phyloP scores from a whole-genome alignment of 2,888 invertebrate species.

The Melieria crassipennis region DNA sequence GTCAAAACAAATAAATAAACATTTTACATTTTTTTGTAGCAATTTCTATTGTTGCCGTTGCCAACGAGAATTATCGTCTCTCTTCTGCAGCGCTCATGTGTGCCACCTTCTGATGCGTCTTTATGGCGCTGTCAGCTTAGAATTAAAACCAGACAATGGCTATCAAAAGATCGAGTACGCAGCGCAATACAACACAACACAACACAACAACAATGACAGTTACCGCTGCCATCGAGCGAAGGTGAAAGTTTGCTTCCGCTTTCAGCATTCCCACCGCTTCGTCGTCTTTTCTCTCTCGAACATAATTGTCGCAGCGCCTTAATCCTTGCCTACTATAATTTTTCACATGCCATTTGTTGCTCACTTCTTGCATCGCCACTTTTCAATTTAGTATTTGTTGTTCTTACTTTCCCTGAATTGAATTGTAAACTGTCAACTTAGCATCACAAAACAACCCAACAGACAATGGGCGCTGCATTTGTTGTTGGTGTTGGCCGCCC shows the following conservation, averaged over 20 bases:
- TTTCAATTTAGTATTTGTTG: slow-evolving; percentile 1
- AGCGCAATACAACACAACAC: too few species aligned
- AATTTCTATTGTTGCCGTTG: slow-evolving; percentile 3
- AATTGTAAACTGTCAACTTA: slow-evolving; percentile 27
- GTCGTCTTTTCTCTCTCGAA: neutral
- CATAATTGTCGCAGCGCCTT: slow-evolving; percentile 13
- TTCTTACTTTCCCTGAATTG: slow-evolving; percentile 13
- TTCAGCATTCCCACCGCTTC: neutral
- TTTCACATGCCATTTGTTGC: neutral
- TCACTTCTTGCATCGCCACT: slow-evolving; percentile 2
- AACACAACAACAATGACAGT: too few species aligned
- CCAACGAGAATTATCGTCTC: neutral
- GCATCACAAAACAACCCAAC: slow-evolving; percentile 25
- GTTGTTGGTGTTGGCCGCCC: slow-evolving; percentile 3
- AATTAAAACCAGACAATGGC: slow-evolving; percentile 19
- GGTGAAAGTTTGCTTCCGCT: slow-evolving; percentile 30
- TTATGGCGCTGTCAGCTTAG: slow-evolving; percentile 27
- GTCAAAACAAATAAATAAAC: slow-evolving; percentile 48
- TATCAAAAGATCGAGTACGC: too few species aligned
- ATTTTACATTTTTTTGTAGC: slow-evolving; percentile 24
- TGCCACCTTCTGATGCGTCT: neutral
- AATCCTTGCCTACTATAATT: slow-evolving; percentile 33
- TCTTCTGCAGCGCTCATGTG: neutral
- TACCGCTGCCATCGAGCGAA: neutral
- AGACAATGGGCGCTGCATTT: slow-evolving; percentile 3